Evolutionary conservation across 2,888 invertebrate species (phyloP).

Genomic region (Trypoxylon attenuatum): DNA sequence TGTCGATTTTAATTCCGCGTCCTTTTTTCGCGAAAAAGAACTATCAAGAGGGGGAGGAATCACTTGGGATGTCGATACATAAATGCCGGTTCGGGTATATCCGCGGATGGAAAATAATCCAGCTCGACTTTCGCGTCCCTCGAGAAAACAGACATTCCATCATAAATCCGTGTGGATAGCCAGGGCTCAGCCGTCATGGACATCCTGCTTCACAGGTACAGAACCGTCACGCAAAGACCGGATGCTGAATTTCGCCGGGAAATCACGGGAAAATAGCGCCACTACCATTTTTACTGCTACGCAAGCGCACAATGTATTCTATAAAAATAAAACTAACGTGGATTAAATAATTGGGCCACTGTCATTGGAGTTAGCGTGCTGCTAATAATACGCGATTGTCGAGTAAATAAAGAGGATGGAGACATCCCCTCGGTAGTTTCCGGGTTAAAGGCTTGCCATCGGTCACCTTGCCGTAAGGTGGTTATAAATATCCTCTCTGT

Average conservation of each 20-base stretch:
- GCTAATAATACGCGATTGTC: background rate
- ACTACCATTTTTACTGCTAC: background rate
- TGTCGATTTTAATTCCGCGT: too few species aligned
- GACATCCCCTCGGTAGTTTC: too few species aligned
- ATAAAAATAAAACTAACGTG: background rate
- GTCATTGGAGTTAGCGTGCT: background rate
- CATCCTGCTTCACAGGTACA: background rate
- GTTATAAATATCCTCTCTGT: background rate
- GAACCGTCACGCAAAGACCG: constrained; percentile 4
- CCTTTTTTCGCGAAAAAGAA: too few species aligned
- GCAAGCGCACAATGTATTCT: background rate
- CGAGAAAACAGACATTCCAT: constrained; percentile 16
- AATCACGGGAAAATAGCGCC: background rate
- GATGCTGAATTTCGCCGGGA: background rate
- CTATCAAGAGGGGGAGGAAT: too few species aligned
- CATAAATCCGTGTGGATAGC: constrained; percentile 34
- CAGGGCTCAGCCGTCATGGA: constrained; percentile 23
- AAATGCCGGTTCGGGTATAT: too few species aligned
- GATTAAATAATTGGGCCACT: background rate
- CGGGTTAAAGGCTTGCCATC: too few species aligned
- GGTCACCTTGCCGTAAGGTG: too few species aligned
- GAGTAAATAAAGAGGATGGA: background rate
- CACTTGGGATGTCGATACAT: too few species aligned
- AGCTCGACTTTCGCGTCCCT: constrained; percentile 5
- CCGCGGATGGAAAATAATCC: constrained; percentile 24